Conservation (phyloP, 2,113 vertebrate genomes). For the Paracanthobrama guichenoti region DNA sequence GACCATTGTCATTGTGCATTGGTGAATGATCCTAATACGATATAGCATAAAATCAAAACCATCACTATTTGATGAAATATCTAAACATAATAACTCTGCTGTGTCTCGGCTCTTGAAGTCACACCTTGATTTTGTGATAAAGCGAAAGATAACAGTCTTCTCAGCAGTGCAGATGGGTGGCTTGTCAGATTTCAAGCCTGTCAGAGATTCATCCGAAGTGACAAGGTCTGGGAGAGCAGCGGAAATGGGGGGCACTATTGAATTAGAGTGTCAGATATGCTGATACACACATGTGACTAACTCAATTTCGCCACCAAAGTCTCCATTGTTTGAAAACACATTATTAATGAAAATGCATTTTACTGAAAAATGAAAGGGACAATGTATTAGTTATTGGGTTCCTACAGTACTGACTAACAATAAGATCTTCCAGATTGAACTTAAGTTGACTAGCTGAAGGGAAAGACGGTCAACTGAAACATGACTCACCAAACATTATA, state of each 20-base stretch:
- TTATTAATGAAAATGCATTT: slow-evolving; percentile 50
- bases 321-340: slow-evolving; percentile 48
- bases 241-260: slow-evolving; percentile 51
- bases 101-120: background rate
- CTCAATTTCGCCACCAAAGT: slow-evolving; percentile 46
- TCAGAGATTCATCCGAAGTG: slow-evolving; percentile 50
- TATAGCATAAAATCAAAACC: background rate
- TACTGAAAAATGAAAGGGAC: slow-evolving; percentile 28
- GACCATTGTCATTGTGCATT: background rate
- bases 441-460: background rate
- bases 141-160: slow-evolving; percentile 5
- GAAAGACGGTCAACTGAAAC: background rate
- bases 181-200: slow-evolving; percentile 36
- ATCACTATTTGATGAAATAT: background rate
- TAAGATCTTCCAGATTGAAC: background rate
- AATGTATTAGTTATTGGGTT: background rate
- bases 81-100: background rate
- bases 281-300: slow-evolving; percentile 52
- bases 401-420: background rate
- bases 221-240: slow-evolving; percentile 43
- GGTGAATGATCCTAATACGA: slow-evolving; percentile 4
- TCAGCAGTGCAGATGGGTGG: slow-evolving; percentile 3
- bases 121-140: slow-evolving; percentile 25
- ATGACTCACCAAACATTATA: background rate
- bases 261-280: slow-evolving; percentile 58